A percentile compares a stretch with the other conserved stretches of the same genome.
Evolutionary conservation across 2,797 vertebrate genomes (phyloP).

Genomic region (Helarctos malayanus): DNA sequence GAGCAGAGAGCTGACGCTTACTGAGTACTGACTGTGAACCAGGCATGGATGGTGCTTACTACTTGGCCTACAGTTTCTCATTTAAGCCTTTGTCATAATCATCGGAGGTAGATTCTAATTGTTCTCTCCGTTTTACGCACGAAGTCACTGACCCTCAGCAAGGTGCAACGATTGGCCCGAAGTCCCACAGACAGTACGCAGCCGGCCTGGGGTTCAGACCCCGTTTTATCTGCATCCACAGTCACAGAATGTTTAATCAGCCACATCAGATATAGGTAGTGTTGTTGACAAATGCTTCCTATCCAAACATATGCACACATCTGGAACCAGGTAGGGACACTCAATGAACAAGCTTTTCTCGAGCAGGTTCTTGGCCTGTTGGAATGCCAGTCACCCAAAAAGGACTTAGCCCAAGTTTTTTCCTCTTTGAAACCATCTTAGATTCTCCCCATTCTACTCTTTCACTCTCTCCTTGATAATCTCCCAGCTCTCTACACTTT

Average conservation of each 20-base stretch:
- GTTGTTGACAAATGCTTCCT: neutral
- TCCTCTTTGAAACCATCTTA: neutral
- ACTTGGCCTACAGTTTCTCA: neutral
- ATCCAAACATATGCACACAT: neutral
- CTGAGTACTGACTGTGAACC: neutral
- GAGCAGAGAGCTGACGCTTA: neutral
- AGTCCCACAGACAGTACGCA: neutral
- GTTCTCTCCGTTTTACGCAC: neutral
- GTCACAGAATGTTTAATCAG: neutral
- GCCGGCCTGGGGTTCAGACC: neutral
- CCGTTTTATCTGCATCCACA: neutral
- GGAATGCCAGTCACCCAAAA: neutral
- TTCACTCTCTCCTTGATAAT: neutral
- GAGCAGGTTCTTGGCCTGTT: neutral
- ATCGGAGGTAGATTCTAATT: neutral
- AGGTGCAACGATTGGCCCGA: neutral
- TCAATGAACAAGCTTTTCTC: neutral
- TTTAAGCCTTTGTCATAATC: neutral
- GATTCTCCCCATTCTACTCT: neutral
- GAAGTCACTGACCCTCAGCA: neutral
- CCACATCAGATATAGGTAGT: neutral
- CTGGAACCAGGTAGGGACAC: neutral
- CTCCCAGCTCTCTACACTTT: neutral
- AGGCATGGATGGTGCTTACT: neutral
- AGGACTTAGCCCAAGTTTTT: neutral